phyloP scores from a whole-genome alignment of 2,797 vertebrate species.

The Mastacembelus armatus region DNA sequence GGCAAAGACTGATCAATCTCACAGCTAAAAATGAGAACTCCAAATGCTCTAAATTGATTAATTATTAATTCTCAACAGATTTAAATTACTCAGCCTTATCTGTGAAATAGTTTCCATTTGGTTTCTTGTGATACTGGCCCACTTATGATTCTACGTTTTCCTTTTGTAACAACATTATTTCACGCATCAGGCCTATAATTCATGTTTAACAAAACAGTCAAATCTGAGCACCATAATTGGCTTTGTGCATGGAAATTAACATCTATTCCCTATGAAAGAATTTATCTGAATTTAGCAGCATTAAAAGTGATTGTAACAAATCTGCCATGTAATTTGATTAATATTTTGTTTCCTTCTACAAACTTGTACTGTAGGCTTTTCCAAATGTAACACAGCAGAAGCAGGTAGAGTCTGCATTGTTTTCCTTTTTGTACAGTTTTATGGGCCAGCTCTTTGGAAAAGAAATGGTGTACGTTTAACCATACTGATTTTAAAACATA shows the following conservation, averaged over 20 bases:
- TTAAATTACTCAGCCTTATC: conserved; percentile 27
- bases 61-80: conserved; percentile 28
- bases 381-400: conserved; percentile 27
- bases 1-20: conserved; percentile 17
- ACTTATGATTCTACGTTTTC: conserved; percentile 9
- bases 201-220: conserved; percentile 11
- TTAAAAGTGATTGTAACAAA: neutral
- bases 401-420: too few relatives aligned
- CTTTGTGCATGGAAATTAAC: conserved; percentile 38
- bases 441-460: too few relatives aligned
- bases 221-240: conserved; percentile 5
- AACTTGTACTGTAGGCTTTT: conserved; percentile 1
- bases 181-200: conserved; percentile 26
- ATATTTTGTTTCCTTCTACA: conserved; percentile 20
- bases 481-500: too few relatives aligned
- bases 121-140: conserved; percentile 32
- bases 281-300: conserved; percentile 21
- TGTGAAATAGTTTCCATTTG: conserved; percentile 38
- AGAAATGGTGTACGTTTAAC: too few relatives aligned
- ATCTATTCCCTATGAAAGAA: conserved; percentile 7
- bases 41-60: conserved; percentile 21
- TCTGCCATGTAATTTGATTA: conserved; percentile 16
- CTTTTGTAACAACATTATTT: conserved; percentile 26
- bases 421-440: too few relatives aligned
- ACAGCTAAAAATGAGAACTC: conserved; percentile 2